phyloP scores from a whole-genome alignment of 2,113 vertebrate species.

The Coptodon bakossiorum region DNA sequence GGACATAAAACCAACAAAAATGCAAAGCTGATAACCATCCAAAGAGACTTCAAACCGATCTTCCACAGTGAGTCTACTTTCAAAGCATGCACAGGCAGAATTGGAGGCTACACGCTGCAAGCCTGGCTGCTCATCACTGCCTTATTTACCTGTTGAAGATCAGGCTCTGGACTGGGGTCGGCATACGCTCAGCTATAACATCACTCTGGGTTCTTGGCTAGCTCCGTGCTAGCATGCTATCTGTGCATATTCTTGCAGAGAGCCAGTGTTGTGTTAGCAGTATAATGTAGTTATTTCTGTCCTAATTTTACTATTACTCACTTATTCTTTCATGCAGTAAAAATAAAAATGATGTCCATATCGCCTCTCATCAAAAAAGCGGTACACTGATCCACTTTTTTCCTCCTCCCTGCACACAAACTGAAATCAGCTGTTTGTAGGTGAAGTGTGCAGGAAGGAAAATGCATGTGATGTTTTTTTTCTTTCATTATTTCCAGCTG shows the following conservation, averaged over 20 bases:
- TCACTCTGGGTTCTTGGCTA: background rate
- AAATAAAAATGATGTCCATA: background rate
- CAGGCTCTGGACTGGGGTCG: background rate
- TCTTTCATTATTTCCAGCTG: background rate
- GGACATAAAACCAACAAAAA: background rate
- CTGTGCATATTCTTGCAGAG: background rate
- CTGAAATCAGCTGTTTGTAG: background rate
- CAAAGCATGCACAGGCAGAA: background rate
- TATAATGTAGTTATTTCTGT: background rate
- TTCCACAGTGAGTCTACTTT: background rate
- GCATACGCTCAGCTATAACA: rapidly evolving
- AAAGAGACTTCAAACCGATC: background rate
- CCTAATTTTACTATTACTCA: background rate
- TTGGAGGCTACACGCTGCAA: background rate
- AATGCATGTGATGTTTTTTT: background rate
- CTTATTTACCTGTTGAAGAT: background rate
- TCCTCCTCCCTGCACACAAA: background rate
- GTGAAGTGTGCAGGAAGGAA: background rate
- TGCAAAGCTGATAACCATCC: background rate
- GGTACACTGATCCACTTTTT: background rate
- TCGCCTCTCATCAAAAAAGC: rapidly evolving
- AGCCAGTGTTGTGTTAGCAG: background rate
- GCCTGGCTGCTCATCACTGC: background rate
- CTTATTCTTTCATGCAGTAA: background rate
- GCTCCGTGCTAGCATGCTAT: background rate